Percentiles rank a stretch among this genome's conserved stretches.
phyloP scores from a whole-genome alignment of 2,888 invertebrate species.

The Tholera decimalis region DNA sequence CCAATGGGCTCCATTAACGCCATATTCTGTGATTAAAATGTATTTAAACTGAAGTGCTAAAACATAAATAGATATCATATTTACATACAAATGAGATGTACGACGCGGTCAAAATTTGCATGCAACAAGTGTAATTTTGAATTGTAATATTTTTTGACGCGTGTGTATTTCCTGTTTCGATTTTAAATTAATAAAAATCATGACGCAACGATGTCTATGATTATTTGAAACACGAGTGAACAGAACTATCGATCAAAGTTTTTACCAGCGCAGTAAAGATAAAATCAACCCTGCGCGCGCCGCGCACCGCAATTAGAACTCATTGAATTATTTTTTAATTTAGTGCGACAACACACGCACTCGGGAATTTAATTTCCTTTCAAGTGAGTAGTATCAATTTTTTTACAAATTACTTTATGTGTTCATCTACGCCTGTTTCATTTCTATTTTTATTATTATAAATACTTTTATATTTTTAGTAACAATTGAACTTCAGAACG shows the following conservation, averaged over 20 bases:
- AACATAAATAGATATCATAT: constrained; percentile 24
- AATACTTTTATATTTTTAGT: constrained; percentile 24
- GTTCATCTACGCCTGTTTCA: constrained; percentile 46
- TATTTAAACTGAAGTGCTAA: constrained; percentile 20
- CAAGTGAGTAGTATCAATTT: constrained; percentile 56
- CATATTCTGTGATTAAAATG: neutral
- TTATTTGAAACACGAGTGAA: constrained; percentile 68
- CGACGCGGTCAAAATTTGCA: constrained; percentile 35
- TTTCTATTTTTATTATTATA: constrained; percentile 38
- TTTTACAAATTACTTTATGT: constrained; percentile 52
- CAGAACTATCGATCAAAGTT: constrained; percentile 73
- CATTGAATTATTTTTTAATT: constrained; percentile 78
- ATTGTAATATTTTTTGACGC: neutral
- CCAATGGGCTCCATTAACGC: constrained; percentile 21
- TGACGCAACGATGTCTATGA: constrained; percentile 60
- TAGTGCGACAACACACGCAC: constrained; percentile 75
- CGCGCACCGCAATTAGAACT: constrained; percentile 70
- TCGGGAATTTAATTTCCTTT: constrained; percentile 70
- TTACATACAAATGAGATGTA: constrained; percentile 20
- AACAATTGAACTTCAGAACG: neutral
- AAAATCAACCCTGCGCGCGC: constrained; percentile 72
- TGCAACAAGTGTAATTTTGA: constrained; percentile 19
- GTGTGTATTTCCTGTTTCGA: constrained; percentile 10
- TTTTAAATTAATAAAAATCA: constrained; percentile 43
- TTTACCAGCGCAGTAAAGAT: constrained; percentile 69